Evolutionary conservation across 2,113 vertebrate genomes (phyloP), one percentile per base, ranked within the genome.

Genomic region (Pungitius pungitius): DNA sequence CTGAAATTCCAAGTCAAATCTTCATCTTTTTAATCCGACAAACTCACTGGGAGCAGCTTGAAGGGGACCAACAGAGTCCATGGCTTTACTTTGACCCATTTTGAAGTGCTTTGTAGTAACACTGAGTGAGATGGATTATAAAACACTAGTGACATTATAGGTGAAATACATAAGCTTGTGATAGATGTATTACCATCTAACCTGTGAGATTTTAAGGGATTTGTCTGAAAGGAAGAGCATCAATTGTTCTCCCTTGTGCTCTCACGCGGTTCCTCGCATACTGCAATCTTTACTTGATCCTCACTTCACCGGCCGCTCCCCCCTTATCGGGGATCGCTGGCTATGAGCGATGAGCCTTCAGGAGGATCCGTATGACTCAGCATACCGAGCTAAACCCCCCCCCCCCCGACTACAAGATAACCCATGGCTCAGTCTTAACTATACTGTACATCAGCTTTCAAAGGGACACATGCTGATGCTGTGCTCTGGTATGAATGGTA

Each of bases 231-330:
- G n/a, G n/a, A n/a, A n/a, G n/a, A n/a, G n/a, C 78, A 86, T 87
- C 69, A 72, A 63, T 85, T 10, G n/a, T n/a, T n/a, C 58, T 62
- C 27, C 67, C 43, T 76, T 73, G 30, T 59, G 33, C 35, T 49
- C 47, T 56, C 52, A 11, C 56, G 12, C 9, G 51, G 35, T 12
- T 3, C n/a, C 64, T 74, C 35, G 69, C 37, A 60, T 30, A 76
- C 84, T 72, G 12, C 35, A 56, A 43, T 68, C 61, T 79, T 63
- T n/a, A 74, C 60, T 83, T 55, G 72, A 82, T 82, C 78, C 71
- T 71, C 58, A 56, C 64, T 79, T 81, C 60, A 68, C 63, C 22
- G 64, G 66, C 12, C 1, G 6, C 63, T 75, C 65, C n/a, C 7
- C 12, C 40, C 69, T 70, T n/a, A n/a, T n/a, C 57, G 62, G 52